Conservation (phyloP, 2,113 vertebrate genomes). For the Trinectes maculatus region DNA sequence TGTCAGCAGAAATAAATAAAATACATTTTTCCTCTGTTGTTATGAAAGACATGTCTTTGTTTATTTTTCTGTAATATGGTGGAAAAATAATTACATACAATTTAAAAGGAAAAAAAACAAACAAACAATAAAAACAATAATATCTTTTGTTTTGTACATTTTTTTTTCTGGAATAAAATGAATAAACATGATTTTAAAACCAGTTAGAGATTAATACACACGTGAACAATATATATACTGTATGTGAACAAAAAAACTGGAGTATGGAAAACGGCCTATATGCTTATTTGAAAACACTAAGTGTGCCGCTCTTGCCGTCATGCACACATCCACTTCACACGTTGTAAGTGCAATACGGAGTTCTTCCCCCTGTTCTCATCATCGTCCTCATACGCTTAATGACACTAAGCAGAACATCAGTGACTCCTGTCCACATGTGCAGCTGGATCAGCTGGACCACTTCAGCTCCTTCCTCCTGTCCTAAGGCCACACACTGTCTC, state of each 20-base stretch:
- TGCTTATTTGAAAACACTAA: slow-evolving; percentile 18
- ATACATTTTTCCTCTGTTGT: slow-evolving; percentile 24
- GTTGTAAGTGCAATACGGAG: slow-evolving; percentile 30
- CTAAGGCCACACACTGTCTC: slow-evolving; percentile 40
- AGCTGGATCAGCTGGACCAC: slow-evolving; percentile 40
- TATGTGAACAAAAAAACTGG: slow-evolving; percentile 18
- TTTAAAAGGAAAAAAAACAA: slow-evolving; percentile 63
- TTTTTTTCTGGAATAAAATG: slow-evolving; percentile 59
- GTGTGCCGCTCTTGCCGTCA: not conserved
- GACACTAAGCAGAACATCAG: no score
- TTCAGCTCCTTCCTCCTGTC: slow-evolving; percentile 18
- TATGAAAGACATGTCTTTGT: slow-evolving; percentile 81
- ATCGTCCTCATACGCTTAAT: slow-evolving; percentile 34
- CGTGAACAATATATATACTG: slow-evolving; percentile 54
- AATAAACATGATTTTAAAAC: slow-evolving; percentile 51
- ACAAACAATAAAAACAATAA: slow-evolving; percentile 61
- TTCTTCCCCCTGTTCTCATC: slow-evolving; percentile 11
- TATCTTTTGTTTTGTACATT: slow-evolving; percentile 70
- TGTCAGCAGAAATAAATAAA: not conserved
- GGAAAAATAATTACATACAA: slow-evolving; percentile 85
- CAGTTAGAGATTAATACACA: slow-evolving; percentile 49
- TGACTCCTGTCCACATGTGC: no score
- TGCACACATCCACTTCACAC: slow-evolving; percentile 21
- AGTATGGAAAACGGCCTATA: slow-evolving; percentile 39
- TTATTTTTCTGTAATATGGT: slow-evolving; percentile 79